Evolutionary conservation across 2,888 invertebrate genomes (phyloP), one percentile per base, ranked within the genome.

Genomic region (Hirudinaria manillensis): DNA sequence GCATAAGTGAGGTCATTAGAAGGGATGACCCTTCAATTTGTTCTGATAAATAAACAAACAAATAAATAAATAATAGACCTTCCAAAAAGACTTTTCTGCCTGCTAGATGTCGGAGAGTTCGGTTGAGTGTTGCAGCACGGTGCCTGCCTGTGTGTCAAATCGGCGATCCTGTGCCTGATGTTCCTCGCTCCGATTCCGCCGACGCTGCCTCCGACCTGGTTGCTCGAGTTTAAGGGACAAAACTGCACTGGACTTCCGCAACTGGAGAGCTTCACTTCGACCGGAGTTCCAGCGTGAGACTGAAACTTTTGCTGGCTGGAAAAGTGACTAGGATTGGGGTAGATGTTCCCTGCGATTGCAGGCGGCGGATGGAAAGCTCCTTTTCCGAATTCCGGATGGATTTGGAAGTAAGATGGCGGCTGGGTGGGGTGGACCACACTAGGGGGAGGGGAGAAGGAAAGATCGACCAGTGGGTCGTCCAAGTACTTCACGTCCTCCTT

Each of bases 31-130:
- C n/a, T n/a, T n/a, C n/a, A n/a, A n/a, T n/a, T n/a, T n/a, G n/a
- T n/a, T n/a, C n/a, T n/a, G n/a, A n/a, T 1, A 45, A 45, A 16
- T 45, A 1, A 16, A 45, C 45, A 16, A 45, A 45, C 1, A 45
- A 56, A 56, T 7, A 13, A 21, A 56, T 21, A 13, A 27, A 27
- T 7, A 65, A 65, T 3, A 19, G 19, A 73, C 73, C 38, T 73
- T n/a, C 75, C 75, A 65, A 75, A 75, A 19, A 75, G 65, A n/a
- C 71, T 72, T 38, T 66, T 70, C 32, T 75, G 71, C 34, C 72
- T 55, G n/a, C 66, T 66, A 29, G 72, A 66, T 3, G 75, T 75
- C 21, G 75, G 75, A 21, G 75, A 75, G 72, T 75, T 75, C 13
- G 75, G 75, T 29, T 72, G 72, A 32, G 75, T 75, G 72, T 32